Conservation (phyloP, 2,797 vertebrate species). For the Hemitrygon akajei region DNA sequence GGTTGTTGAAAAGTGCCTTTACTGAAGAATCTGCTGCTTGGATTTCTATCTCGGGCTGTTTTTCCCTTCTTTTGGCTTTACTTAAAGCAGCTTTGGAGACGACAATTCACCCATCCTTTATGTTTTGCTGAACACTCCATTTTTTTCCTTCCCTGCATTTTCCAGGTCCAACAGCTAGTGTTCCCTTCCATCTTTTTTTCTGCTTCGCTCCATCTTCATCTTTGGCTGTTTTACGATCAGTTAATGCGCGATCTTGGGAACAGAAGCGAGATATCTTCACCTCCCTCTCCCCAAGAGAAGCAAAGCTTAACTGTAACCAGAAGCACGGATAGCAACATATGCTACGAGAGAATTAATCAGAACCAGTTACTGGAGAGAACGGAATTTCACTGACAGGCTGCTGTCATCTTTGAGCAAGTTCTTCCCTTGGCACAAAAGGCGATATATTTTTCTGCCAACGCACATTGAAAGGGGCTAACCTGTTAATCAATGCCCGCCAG, state of each 20-base stretch:
- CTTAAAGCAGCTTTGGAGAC: slow-evolving; percentile 50
- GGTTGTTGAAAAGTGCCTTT: slow-evolving; percentile 72
- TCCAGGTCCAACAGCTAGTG: slow-evolving; percentile 44
- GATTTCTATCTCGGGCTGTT: slow-evolving; percentile 60
- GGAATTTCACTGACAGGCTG: slow-evolving; percentile 61
- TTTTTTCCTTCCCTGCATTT: slow-evolving; percentile 49
- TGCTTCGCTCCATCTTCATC: slow-evolving; percentile 42
- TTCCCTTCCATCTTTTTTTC: slow-evolving; percentile 34
- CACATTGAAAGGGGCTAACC: slow-evolving; percentile 63
- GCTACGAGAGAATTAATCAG: slow-evolving; percentile 61
- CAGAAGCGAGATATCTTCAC: not conserved
- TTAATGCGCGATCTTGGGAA: slow-evolving; percentile 41
- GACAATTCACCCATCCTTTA: slow-evolving; percentile 47
- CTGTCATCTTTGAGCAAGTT: slow-evolving; percentile 59
- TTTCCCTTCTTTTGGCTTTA: slow-evolving; percentile 45
- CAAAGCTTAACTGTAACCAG: slow-evolving; percentile 41
- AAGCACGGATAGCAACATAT: slow-evolving; percentile 55
- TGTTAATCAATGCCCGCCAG: slow-evolving; percentile 63
- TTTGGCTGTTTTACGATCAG: slow-evolving; percentile 51
- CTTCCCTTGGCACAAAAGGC: slow-evolving; percentile 58
- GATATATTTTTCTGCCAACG: slow-evolving; percentile 59
- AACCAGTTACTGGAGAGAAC: slow-evolving; percentile 61
- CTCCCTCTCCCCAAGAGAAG: slow-evolving; percentile 34
- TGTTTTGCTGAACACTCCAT: slow-evolving; percentile 45
- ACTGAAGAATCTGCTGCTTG: slow-evolving; percentile 64